phyloP scores from a whole-genome alignment of 2,797 vertebrate species.

The Phoxinus dragarum region DNA sequence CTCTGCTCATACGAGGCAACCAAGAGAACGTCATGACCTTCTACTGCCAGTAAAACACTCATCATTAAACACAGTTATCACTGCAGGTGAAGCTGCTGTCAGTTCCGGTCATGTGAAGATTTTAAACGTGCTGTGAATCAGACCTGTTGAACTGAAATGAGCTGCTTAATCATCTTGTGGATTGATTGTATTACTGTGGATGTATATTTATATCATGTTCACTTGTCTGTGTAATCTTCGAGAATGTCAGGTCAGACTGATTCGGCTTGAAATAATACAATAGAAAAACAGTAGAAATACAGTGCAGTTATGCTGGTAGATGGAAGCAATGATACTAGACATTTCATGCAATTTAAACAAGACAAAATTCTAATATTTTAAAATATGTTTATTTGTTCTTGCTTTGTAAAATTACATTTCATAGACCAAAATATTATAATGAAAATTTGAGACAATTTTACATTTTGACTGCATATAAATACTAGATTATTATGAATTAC shows the following conservation, averaged over 20 bases:
- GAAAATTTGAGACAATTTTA: neutral
- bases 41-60: slow-evolving; percentile 74
- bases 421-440: neutral
- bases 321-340: neutral
- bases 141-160: neutral
- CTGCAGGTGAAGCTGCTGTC: neutral
- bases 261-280: neutral
- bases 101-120: too few species aligned
- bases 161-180: neutral
- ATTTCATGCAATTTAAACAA: neutral
- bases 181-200: neutral
- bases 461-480: neutral
- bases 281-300: neutral
- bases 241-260: neutral
- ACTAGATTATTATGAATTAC: neutral
- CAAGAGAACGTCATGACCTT: slow-evolving; percentile 78
- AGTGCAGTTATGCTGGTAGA: neutral
- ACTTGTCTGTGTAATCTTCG: neutral
- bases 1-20: slow-evolving; percentile 76
- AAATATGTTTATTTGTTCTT: slow-evolving; percentile 14
- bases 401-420: slow-evolving; percentile 9
- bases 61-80: neutral
- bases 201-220: neutral
- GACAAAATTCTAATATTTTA: neutral
- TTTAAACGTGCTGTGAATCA: neutral